phyloP scores from a whole-genome alignment of 2,113 vertebrate species.

The Trogon surrucura region DNA sequence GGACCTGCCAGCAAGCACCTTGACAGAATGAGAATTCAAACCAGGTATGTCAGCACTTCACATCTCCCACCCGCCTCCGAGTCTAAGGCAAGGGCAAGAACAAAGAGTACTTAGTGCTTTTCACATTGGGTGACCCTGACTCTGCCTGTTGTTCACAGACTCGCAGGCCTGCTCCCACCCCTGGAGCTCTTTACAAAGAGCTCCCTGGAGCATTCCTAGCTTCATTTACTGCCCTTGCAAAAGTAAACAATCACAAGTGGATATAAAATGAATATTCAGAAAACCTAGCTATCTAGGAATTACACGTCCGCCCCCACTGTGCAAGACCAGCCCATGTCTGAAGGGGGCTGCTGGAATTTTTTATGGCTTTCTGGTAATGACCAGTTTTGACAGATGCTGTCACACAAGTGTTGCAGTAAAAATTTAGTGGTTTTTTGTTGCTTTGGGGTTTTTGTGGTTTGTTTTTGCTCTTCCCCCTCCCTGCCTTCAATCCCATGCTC shows the following conservation, averaged over 20 bases:
- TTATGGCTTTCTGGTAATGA: neutral
- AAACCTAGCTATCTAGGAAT: neutral
- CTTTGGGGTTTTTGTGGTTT: neutral
- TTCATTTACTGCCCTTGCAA: neutral
- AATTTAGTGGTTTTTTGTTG: neutral
- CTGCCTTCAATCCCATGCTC: neutral
- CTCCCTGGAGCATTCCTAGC: neutral
- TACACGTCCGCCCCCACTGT: neutral
- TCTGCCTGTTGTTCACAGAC: neutral
- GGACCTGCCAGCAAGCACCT: rapidly evolving
- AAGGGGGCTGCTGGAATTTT: neutral
- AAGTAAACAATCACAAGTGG: neutral
- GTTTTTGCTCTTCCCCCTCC: neutral
- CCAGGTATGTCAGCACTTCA: neutral
- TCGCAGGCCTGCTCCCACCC: neutral
- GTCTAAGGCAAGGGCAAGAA: neutral
- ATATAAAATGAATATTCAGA: neutral
- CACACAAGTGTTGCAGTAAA: neutral
- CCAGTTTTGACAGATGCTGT: neutral
- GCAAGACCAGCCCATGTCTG: neutral
- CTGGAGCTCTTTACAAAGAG: neutral
- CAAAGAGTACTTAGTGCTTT: neutral
- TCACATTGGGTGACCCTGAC: neutral
- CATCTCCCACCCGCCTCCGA: rapidly evolving
- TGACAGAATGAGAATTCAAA: rapidly evolving